Base-by-base conservation (phyloP, 1,140 invertebrate genomes). In the Oscheius sp. region DNA sequence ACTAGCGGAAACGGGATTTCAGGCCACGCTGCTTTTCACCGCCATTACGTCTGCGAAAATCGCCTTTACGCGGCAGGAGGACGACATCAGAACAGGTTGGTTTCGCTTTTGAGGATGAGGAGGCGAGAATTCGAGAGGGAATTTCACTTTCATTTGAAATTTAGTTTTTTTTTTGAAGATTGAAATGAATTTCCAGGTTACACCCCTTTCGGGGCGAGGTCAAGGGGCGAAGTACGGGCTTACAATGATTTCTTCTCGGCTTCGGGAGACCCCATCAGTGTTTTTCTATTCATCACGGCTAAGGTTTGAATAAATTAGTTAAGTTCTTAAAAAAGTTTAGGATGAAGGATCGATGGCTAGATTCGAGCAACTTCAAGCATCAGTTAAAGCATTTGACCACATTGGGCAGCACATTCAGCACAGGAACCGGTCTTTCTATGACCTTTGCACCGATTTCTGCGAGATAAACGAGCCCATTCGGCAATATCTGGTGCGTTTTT, bases 381-480 rank as follows among this genome's bases (percentile, higher is more conserved):
- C 38, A 7, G 46, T 74, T 31, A 36, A 68, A 13, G 59, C 58
- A 23, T 13, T 74, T 2, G 72, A 74, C 26, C 58, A 31, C 28
- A 65, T 74, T 31, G 64, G 46, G 20, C n/a, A 15, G 3, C 52
- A 67, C 18, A 13, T 78, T 4, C 76, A 49, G n/a, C 59, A 74
- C 18, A 45, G 69, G 28, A 79, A 79, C 36, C 42, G 70, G 29
- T 76, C 72, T 15, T 83, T 82, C 76, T 68, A 52, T 28, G 55
- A 77, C 38, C 77, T 83, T 63, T 83, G 81, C 68, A 68, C 79
- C 18, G 78, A 83, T 78, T 83, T 84, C 46, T 83, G 81, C 68
- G 77, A 77, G 32, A 79, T 83, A 38, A 83, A 83, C 62, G 81
- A 83, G 67, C 81, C 81, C 26, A 63, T 83, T 34, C 72, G 81